A percentile compares a stretch with the other conserved stretches of the same genome.
These are phyloP conservation scores for Monopterus albus DNA, from an alignment of 2,113 vertebrate genomes.

Conservation along the genomic window DNA sequence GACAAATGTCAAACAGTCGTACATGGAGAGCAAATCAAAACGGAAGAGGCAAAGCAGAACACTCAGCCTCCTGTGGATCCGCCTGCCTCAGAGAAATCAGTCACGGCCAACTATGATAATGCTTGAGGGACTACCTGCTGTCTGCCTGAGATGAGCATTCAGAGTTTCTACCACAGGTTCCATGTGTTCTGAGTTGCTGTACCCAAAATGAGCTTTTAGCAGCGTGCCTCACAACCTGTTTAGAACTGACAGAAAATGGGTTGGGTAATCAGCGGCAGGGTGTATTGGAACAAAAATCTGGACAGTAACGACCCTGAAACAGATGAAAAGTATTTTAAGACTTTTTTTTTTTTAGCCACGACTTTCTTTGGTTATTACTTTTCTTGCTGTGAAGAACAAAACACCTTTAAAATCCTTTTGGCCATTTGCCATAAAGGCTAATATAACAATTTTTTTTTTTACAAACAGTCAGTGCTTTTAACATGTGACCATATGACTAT, in stretches of 20 bases:
- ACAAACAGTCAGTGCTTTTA: not conserved
- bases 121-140: conserved; percentile 74
- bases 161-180: conserved; percentile 65
- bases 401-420: not conserved
- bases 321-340: conserved; percentile 9
- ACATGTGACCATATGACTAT: not conserved
- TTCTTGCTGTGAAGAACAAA: not conserved
- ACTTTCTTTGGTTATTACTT: not conserved
- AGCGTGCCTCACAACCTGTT: conserved; percentile 51
- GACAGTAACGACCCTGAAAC: conserved; percentile 11
- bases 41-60: conserved; percentile 68
- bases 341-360: not conserved
- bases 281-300: conserved; percentile 25
- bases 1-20: conserved; percentile 61
- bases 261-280: conserved; percentile 5
- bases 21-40: conserved; percentile 71
- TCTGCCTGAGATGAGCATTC: conserved; percentile 71
- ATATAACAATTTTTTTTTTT: too few relatives aligned
- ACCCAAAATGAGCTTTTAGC: conserved; percentile 75
- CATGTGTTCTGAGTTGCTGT: conserved; percentile 61
- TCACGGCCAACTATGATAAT: conserved; percentile 64
- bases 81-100: conserved; percentile 75
- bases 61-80: conserved; percentile 71
- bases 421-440: too few relatives aligned
- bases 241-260: conserved; percentile 35